A percentile compares a stretch with the other conserved stretches of the same genome.
Evolutionary conservation across 2,888 invertebrate genomes (phyloP).

Genomic region (Drosophila robusta): DNA sequence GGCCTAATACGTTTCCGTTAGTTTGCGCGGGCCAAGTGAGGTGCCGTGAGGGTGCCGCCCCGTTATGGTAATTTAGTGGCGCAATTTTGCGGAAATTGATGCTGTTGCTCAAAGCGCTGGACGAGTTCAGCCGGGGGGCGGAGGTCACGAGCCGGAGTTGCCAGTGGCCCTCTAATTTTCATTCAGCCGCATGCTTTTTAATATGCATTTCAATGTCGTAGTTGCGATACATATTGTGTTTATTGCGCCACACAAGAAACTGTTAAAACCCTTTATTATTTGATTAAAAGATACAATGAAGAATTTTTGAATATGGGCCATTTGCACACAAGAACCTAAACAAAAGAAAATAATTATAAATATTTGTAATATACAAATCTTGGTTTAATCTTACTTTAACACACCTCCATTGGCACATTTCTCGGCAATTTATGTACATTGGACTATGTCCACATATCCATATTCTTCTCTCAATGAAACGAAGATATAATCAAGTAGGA

Average conservation of each 20-base stretch:
- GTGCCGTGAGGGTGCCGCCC: constrained; percentile 17
- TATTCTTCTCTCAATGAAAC: neutral
- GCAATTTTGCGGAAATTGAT: constrained; percentile 83
- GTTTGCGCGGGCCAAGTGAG: constrained; percentile 38
- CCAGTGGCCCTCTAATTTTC: constrained; percentile 20
- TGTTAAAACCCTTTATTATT: constrained; percentile 14
- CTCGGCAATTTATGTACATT: neutral
- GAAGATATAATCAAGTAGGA: constrained; percentile 7
- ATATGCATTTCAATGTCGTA: constrained; percentile 37
- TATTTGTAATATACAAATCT: neutral
- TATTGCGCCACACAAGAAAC: constrained; percentile 1
- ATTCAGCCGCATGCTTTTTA: constrained; percentile 19
- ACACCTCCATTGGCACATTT: neutral
- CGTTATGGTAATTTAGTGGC: constrained; percentile 83
- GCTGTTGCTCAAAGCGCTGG: constrained; percentile 48
- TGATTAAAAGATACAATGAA: neutral
- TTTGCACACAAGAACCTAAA: neutral
- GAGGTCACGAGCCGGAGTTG: neutral
- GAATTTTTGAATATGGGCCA: neutral
- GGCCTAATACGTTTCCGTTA: constrained; percentile 67
- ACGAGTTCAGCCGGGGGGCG: neutral
- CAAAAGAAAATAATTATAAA: neutral
- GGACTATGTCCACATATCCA: neutral
- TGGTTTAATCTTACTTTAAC: neutral
- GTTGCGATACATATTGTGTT: constrained; percentile 15